These are phyloP conservation scores for Acanthurus tractus DNA, from an alignment of 2,797 vertebrate species.

Conservation along the genomic window DNA sequence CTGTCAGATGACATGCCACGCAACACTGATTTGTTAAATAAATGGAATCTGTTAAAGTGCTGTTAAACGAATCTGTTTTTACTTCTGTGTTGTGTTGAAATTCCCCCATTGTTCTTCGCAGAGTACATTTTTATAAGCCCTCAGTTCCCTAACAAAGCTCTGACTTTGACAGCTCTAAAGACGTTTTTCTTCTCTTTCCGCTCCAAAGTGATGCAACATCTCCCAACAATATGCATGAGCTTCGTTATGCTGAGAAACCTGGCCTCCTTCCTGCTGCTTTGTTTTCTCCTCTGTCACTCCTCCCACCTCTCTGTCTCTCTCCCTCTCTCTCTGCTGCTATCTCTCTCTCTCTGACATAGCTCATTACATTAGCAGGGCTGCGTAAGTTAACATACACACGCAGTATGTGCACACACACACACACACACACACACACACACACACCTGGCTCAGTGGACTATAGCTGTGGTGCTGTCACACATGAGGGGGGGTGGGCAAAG, in stretches of 20 bases:
- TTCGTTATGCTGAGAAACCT: slow-evolving; percentile 47
- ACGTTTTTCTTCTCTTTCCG: slow-evolving; percentile 31
- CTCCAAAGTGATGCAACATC: slow-evolving; percentile 63
- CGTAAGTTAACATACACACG: slow-evolving; percentile 27
- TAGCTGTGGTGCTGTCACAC: slow-evolving; percentile 29
- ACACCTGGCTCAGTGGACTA: slow-evolving; percentile 54
- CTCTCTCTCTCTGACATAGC: slow-evolving; percentile 61
- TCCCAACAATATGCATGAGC: slow-evolving; percentile 46
- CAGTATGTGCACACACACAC: slow-evolving; percentile 40
- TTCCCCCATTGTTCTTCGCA: slow-evolving; percentile 13
- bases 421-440: slow-evolving; percentile 53
- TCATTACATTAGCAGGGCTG: slow-evolving; percentile 61
- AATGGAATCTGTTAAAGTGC: slow-evolving; percentile 22
- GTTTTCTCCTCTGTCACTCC: slow-evolving; percentile 52
- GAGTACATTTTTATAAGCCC: slow-evolving; percentile 35
- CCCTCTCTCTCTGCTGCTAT: slow-evolving; percentile 38
- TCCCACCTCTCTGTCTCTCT: slow-evolving; percentile 17
- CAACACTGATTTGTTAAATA: slow-evolving; percentile 32
- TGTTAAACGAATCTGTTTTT: slow-evolving; percentile 25
- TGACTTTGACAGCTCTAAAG: slow-evolving; percentile 53
- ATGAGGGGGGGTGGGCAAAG: slow-evolving; percentile 42
- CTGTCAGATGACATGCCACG: slow-evolving; percentile 19
- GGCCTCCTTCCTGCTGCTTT: slow-evolving; percentile 59
- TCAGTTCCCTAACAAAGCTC: slow-evolving; percentile 46
- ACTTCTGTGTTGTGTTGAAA: slow-evolving; percentile 30